A percentile compares a stretch with the other conserved stretches of the same genome.
These are phyloP conservation scores for Furcula furcula DNA, from an alignment of 2,888 invertebrate species.

Conservation along the genomic window DNA sequence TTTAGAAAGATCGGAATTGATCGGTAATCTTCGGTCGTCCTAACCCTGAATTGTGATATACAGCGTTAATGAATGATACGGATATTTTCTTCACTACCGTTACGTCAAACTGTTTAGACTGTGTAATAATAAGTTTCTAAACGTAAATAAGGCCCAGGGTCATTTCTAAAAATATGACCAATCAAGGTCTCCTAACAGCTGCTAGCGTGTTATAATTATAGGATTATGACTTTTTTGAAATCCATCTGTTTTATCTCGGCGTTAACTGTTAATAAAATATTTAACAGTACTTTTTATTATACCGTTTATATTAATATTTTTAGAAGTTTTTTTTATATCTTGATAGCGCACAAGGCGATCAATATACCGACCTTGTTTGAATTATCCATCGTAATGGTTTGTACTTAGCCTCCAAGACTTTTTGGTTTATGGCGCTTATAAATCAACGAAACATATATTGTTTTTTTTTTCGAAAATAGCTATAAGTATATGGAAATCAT, in stretches of 20 bases:
- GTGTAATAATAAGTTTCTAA: too few species aligned
- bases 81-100: too few species aligned
- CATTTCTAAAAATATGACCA: neutral
- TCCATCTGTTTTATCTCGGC: slow-evolving; percentile 16
- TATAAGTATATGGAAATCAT: too few species aligned
- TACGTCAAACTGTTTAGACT: too few species aligned
- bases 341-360: neutral
- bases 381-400: slow-evolving; percentile 9
- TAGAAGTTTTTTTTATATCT: neutral
- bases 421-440: neutral
- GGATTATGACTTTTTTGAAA: slow-evolving; percentile 7
- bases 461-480: too few species aligned
- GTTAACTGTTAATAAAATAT: slow-evolving; percentile 6
- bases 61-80: too few species aligned
- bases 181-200: neutral
- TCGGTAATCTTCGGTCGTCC: too few species aligned
- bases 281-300: slow-evolving; percentile 12
- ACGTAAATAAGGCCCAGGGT: neutral
- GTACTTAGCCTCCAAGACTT: slow-evolving; percentile 8
- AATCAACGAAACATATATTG: too few species aligned
- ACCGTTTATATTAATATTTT: neutral
- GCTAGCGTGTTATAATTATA: neutral
- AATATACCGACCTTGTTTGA: slow-evolving; percentile 12
- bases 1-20: too few species aligned
- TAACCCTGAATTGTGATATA: too few species aligned